Evolutionary conservation across 1,140 invertebrate species (phyloP), one percentile per base, ranked within the genome.

Genomic region (Cardiocondyla obscurior): DNA sequence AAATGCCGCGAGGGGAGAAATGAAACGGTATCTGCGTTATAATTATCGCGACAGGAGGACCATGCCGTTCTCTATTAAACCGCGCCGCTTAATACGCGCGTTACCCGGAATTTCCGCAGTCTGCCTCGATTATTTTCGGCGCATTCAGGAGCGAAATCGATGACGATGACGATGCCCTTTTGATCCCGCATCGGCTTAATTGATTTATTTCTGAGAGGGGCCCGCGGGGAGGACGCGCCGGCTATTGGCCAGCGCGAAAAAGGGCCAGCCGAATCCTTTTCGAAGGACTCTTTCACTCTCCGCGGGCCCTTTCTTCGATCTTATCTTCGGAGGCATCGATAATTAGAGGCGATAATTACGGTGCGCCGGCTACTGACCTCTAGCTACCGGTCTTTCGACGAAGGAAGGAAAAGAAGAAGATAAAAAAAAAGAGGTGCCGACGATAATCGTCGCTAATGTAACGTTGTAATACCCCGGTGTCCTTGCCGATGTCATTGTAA

Each of bases 121-220:
- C 58, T 55, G 39, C n/a, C 46, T 86, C 85, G 85, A 86, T 86
- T 86, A 86, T 83, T 76, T 55, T 72, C 79, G 58, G 53, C 64
- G 60, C 81, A 76, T 77, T 62, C 36, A 22, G 64, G 12, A 77
- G 65, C 74, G 55, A 81, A 70, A 55, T 57, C 73, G 81, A 85
- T 74, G 79, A 88, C 74, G 87, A 88, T 88, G 87, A 88, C 87
- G 79, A 53, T 88, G 86, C 87, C 87, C 83, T 65, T 88, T 88
- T 85, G 82, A 82, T 64, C 70, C 87, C 83, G 87, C 83, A 85
- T 88, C 84, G 81, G 86, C 87, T 88, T 88, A 88, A 88, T 88
- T 88, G 87, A 88, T 88, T 88, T 88, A 88, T 88, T 88, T 88
- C 87, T 81, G 81, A 88, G 79, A 85, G 86, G 86, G 85, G 73